Evolutionary conservation across 92 coral and sea anemone genomes (phyloP), one percentile per base, ranked within the genome.

Genomic region (Phenganax subtilis): DNA sequence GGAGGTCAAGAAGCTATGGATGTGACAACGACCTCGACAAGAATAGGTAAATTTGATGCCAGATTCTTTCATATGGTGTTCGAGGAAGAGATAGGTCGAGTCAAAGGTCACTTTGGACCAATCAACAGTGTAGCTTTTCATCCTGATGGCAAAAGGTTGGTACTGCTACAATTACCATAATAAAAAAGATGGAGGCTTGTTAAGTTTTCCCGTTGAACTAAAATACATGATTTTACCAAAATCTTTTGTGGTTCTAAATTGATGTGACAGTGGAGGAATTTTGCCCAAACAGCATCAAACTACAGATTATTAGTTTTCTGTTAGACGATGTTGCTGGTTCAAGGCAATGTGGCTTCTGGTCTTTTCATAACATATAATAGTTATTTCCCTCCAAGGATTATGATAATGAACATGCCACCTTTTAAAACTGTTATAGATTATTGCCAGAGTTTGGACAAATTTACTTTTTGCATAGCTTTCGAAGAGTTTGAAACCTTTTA

Each of bases 1-100:
- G 98, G 98, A 47, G 98, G 98, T 2, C 98, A 94, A 51, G 98
- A 94, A 65, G 98, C 97, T 28, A 94, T 94, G 98, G 98, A 94
- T 58, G 98, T 94, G 12, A 94, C 98, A 7, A 94, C 98, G 62
- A 94, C 98, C 8, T 91, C 97, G 1, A 80, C 98, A 61, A 91
- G 98, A 80, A 85, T 94, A 57, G 98, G 98, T 29, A 94, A 94
- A 80, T 94, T 94, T 82, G 98, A 94, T 82, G 98, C 98, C 6
- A 70, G 98, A 53, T 94, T 94, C 88, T 90, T 90, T 69, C 98
- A 94, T 67, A 87, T 90, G 61, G 86, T 91, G 20, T 94, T 94
- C 82, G 98, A 94, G 67, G 98, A 94, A 75, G 98, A 94, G 81
- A 91, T 94, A 11, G 98, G 98, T 17, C 81, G 98, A 75, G 98